Evolutionary conservation across 2,888 invertebrate genomes (phyloP), one percentile per base, ranked within the genome.

Genomic region (Caenorhabditis wallacei): DNA sequence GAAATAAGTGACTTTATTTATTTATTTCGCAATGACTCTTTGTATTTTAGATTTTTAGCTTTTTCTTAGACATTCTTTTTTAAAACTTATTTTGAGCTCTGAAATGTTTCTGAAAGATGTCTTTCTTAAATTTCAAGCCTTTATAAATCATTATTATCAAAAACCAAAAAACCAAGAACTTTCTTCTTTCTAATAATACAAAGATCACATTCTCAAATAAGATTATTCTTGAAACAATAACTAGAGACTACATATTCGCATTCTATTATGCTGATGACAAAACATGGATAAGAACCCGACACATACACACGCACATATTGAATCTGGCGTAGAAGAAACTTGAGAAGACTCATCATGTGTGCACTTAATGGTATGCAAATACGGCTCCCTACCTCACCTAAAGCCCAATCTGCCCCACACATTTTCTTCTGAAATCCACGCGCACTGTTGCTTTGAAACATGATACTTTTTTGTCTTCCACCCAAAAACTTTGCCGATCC

Each of bases 321-420:
- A 56, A 57, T 69, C 54, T 69, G 43, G 56, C 56, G 69, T 57
- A 43, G 30, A 69, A 54, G 75, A 68, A 75, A 68, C 75, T 68
- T 40, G 59, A 69, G 64, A 76, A 69, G 53, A 59, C 68, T 61
- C 78, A 78, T 78, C 78, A 78, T 78, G 61, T 68, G 69, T 78
- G 78, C 63, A 69, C 69, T 78, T 78, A 78, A 78, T 78, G 78
- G 78, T 78, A 78, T 78, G 78, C 78, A 78, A 78, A 78, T 69
- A 76, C 68, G 54, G 48, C 30, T 16, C 22, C 64, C 40, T 54
- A 56, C 66, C 68, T 69, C 68, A 63, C 69, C 68, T 59, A 76
- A 68, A 51, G 59, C 68, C 69, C 70, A 69, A 69, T 78, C 69
- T 54, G 69, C 61, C 66, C 66, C 53, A 66, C 78, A 78, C 78